Evolutionary conservation across 2,888 invertebrate species (phyloP), one percentile per base, ranked within the genome.

Genomic region (Cremastobaeus sp.): DNA sequence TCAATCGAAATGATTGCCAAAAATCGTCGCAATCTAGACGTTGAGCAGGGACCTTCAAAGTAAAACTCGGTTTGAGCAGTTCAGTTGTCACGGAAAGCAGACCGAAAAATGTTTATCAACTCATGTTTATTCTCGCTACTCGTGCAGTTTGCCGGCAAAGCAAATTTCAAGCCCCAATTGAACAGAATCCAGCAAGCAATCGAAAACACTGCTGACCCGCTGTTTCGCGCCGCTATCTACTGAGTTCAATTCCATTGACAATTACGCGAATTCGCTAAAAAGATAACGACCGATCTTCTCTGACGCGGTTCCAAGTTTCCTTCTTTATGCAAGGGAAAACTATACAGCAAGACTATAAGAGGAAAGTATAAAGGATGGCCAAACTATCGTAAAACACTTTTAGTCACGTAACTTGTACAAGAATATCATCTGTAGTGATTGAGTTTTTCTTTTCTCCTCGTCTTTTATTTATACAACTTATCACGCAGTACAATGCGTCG

Each of bases 391-490:
- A 62, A 50, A 62, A 43, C 41, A 34, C 25, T 41, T 69, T 70
- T 45, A 57, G 60, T 55, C 74, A 41, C 47, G 66, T 66, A 66
- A 55, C 57, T 59, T 71, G 74, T 70, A 74, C 43, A 74, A 68
- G 73, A 68, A 74, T 74, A 71, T 71, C 59, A 69, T 74, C 60
- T 69, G 69, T 68, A 21, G 39, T 59, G 60, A 60, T 69, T 74
- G 57, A 57, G 32, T 59, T 48, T 43, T 59, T 57, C n/a, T 17
- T 25, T 43, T 21, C 3, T 2, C 14, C 14, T 34, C 32, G 28
- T 55, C 21, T 57, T 3, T 41, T 34, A 57, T 62, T 39, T 69
- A 47, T 69, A 69, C 55, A 70, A 39, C 43, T 62, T 52, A 32
- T 55, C 35, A 47, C 48, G 48, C 48, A 68, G 25, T 55, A 37